Base-by-base conservation (phyloP, 2,888 invertebrate genomes). In the Malthinus flaveolus region DNA sequence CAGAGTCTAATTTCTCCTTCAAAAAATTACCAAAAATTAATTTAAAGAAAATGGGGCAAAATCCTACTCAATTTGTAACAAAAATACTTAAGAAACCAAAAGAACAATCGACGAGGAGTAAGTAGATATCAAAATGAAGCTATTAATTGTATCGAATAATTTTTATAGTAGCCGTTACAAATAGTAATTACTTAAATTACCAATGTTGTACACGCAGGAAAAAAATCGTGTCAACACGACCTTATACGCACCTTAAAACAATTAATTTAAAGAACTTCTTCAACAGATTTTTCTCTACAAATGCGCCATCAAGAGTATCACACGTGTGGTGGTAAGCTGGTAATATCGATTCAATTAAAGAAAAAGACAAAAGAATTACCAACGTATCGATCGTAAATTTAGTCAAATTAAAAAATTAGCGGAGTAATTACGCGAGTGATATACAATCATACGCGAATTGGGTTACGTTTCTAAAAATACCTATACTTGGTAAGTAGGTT, bases 201-300 rank as follows among this genome's bases (percentile, higher is more conserved):
- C 10, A 42, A 10, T 42, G 15, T 42, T 42, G 39, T 23, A 42
- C n/a, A 42, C 13, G 23, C 13, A 42, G 23, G 15, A 23, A 49
- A 37, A 49, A 49, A 49, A 15, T 49, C 37, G 23, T 49, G 49
- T 37, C 36, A 37, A 37, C 36, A 23, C 36, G 37, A 32, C 49
- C 37, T 49, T 39, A 23, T 23, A 37, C 49, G 33, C 33, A 47
- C 47, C 33, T 47, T 33, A 47, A 37, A 47, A 33, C 47, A 47
- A 35, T 35, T 48, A 47, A 35, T 35, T 48, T 42, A 23, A 42
- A 42, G 39, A 42, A 42, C 15, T 42, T 42, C 13, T 12, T 42
- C 15, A 11, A 42, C 3, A 23, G 23, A 23, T 23, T 23, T 23
- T 23, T 23, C 23, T 23, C 2, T 23, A 23, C 23, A 23, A 23